Percentiles rank a stretch among this genome's conserved stretches.
These are phyloP conservation scores for Nematolebias whitei DNA, from an alignment of 2,113 vertebrate species.

Conservation along the genomic window DNA sequence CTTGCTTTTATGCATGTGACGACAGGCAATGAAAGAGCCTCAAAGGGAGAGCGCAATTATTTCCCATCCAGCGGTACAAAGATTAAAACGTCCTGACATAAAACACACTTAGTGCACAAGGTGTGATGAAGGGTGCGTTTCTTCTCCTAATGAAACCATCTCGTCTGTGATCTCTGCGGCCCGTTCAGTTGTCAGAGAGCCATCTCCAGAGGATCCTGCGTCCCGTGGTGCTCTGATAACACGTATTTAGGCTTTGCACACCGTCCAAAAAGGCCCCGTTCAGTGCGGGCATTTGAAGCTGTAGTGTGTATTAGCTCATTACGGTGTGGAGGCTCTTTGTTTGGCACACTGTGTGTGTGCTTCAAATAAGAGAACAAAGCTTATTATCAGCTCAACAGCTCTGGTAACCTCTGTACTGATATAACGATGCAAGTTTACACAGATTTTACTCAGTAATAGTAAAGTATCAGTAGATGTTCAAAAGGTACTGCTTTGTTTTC, in stretches of 20 bases:
- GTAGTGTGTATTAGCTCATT: constrained; percentile 72
- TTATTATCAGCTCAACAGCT: constrained; percentile 67
- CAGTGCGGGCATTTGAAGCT: constrained; percentile 66
- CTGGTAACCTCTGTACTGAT: constrained; percentile 66
- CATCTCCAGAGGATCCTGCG: constrained; percentile 64
- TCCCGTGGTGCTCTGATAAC: constrained; percentile 71
- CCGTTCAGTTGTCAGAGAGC: constrained; percentile 49
- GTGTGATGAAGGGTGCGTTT: constrained; percentile 64
- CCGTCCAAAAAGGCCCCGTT: constrained; percentile 50
- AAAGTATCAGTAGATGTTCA: constrained; percentile 1
- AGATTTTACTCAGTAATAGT: constrained; percentile 39
- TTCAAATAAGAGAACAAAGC: constrained; percentile 63
- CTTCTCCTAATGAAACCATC: constrained; percentile 55
- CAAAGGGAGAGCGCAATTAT: constrained; percentile 55
- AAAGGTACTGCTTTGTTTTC: constrained; percentile 7
- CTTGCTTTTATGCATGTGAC: constrained; percentile 33
- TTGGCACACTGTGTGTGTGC: constrained; percentile 62
- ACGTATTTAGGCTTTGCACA: constrained; percentile 66
- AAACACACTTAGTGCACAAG: constrained; percentile 50
- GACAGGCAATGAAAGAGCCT: constrained; percentile 24
- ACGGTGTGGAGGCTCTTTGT: constrained; percentile 63
- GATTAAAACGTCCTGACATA: constrained; percentile 66
- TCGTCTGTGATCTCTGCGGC: constrained; percentile 58
- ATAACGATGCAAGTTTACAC: constrained; percentile 53
- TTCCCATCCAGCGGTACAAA: constrained; percentile 53